Conservation (phyloP, 2,888 invertebrate species). For the Luffia ferchaultella region DNA sequence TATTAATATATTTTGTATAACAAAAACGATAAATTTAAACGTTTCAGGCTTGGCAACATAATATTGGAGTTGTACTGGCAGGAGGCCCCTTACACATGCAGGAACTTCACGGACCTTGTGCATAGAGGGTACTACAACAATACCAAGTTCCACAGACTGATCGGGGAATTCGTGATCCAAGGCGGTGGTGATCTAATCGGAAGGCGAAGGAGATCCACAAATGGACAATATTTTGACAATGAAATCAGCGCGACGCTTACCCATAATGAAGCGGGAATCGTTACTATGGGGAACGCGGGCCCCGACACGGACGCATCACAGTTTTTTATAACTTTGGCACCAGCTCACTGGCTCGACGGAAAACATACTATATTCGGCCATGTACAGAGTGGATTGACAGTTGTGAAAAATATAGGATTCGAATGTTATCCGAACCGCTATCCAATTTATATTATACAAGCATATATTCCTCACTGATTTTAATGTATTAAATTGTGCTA, state of each 20-base stretch:
- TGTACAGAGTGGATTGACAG: constrained; percentile 79
- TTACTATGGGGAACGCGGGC: constrained; percentile 94
- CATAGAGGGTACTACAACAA: constrained; percentile 89
- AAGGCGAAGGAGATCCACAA: constrained; percentile 88
- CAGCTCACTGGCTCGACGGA: constrained; percentile 92
- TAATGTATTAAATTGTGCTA: no score
- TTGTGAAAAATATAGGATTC: constrained; percentile 83
- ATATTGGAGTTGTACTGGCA: constrained; percentile 91
- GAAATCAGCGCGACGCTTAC: constrained; percentile 89
- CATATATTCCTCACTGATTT: no score
- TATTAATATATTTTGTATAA: no score
- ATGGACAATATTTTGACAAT: constrained; percentile 87
- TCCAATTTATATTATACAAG: constrained; percentile 80
- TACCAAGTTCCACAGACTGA: constrained; percentile 89
- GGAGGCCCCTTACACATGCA: constrained; percentile 91
- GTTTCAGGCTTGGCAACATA: constrained; percentile 82
- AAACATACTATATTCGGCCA: constrained; percentile 92
- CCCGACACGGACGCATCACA: constrained; percentile 93
- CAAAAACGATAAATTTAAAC: background rate
- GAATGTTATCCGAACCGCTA: constrained; percentile 80
- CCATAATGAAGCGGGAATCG: constrained; percentile 82
- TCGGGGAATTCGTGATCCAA: constrained; percentile 85
- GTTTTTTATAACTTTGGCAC: constrained; percentile 91
- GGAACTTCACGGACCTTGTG: constrained; percentile 89
- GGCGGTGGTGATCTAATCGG: constrained; percentile 93